phyloP scores from a whole-genome alignment of 2,113 vertebrate species.

The Halcyon malimbica region DNA sequence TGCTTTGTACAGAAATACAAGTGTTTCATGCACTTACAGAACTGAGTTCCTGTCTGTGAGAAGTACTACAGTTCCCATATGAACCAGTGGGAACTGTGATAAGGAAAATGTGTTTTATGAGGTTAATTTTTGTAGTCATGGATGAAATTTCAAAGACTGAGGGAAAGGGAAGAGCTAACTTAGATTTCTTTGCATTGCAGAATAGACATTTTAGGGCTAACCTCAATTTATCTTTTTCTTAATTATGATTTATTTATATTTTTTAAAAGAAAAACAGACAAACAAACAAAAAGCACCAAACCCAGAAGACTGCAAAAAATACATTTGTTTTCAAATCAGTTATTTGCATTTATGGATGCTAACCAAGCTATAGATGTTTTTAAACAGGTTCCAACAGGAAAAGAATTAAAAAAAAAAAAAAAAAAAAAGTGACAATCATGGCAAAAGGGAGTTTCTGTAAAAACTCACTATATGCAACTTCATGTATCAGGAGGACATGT shows the following conservation, averaged over 20 bases:
- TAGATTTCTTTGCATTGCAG: neutral
- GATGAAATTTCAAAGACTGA: neutral
- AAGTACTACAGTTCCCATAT: neutral
- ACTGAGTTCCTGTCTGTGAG: neutral
- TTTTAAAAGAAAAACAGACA: neutral
- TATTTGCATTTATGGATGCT: neutral
- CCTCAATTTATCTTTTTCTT: neutral
- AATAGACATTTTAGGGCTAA: neutral
- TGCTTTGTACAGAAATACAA: neutral
- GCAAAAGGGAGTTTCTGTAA: neutral
- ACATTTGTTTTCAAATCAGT: neutral
- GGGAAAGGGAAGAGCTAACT: neutral
- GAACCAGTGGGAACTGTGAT: neutral
- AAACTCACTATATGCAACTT: neutral
- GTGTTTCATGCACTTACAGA: neutral
- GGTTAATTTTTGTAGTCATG: neutral
- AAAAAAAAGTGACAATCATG: neutral
- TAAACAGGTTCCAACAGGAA: neutral
- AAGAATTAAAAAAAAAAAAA: neutral
- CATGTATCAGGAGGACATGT: neutral
- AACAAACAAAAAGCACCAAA: too few relatives aligned
- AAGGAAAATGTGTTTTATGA: neutral
- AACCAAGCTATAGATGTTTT: neutral
- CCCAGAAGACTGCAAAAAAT: neutral
- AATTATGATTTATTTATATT: neutral